These are phyloP conservation scores for Aldrovandia affinis DNA, from an alignment of 2,797 vertebrate species.

Conservation along the genomic window DNA sequence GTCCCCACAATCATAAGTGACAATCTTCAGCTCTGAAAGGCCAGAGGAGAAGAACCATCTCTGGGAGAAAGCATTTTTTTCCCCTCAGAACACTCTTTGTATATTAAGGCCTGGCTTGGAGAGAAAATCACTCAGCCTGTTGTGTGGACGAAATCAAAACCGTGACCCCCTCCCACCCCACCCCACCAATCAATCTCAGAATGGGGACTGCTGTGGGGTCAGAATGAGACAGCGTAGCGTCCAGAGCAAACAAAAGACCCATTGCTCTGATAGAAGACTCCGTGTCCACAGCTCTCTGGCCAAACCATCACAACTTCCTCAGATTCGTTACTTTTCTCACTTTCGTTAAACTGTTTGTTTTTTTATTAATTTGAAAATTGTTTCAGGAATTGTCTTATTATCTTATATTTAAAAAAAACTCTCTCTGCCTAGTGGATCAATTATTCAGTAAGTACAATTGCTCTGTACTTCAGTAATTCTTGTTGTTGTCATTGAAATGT, in stretches of 20 bases:
- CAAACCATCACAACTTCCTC: not conserved
- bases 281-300: not conserved
- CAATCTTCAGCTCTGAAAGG: constrained; percentile 40
- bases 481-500: constrained; percentile 9
- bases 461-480: constrained; percentile 27
- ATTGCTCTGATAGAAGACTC: not conserved
- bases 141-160: constrained; percentile 58
- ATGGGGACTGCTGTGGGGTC: not conserved
- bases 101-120: constrained; percentile 44
- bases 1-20: constrained; percentile 53
- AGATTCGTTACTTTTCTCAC: no score
- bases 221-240: not conserved
- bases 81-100: no score
- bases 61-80: constrained; percentile 47
- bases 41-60: not conserved
- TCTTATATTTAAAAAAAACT: not conserved
- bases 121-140: constrained; percentile 58
- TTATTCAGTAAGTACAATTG: constrained; percentile 27
- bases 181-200: not conserved
- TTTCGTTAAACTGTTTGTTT: no score
- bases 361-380: not conserved
- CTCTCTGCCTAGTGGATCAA: not conserved
- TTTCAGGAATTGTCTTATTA: constrained; percentile 33
- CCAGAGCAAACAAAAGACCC: not conserved
- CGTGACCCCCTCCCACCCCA: constrained; percentile 16